phyloP scores from a whole-genome alignment of 2,113 vertebrate genomes.

The Athene cunicularia region DNA sequence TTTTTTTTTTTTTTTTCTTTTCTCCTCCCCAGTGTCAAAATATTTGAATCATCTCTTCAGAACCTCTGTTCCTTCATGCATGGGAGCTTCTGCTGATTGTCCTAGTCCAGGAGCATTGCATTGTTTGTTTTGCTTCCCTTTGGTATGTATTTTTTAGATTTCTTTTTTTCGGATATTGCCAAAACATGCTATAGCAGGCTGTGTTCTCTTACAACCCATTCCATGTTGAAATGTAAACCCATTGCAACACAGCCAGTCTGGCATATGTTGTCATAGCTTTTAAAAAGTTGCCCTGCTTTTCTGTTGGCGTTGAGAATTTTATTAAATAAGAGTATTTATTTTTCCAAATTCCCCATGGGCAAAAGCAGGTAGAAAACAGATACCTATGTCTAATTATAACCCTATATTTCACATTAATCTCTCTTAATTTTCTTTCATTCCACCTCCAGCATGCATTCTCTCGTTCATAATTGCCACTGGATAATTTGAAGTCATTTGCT shows the following conservation, averaged over 20 bases:
- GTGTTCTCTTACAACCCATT: background rate
- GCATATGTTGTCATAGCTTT: constrained; percentile 35
- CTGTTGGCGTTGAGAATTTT: constrained; percentile 43
- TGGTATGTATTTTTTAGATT: background rate
- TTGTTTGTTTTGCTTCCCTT: background rate
- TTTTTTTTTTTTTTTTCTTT: background rate
- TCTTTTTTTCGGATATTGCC: background rate
- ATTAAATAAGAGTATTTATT: constrained; percentile 58
- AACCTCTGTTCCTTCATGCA: background rate
- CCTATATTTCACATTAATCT: constrained; percentile 61
- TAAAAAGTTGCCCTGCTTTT: constrained; percentile 41
- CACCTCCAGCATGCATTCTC: constrained; percentile 35
- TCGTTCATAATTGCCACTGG: constrained; percentile 52
- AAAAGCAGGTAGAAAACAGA: constrained; percentile 60
- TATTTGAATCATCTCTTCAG: background rate
- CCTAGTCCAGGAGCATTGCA: background rate
- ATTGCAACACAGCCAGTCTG: constrained; percentile 47
- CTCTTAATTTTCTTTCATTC: constrained; percentile 60
- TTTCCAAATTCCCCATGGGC: constrained; percentile 55
- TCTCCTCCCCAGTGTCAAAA: background rate
- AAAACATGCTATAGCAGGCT: constrained; percentile 47
- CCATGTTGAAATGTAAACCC: constrained; percentile 38
- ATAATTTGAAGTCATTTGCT: constrained; percentile 59
- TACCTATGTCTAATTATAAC: constrained; percentile 66
- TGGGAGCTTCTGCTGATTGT: background rate